phyloP scores from a whole-genome alignment of 1,140 invertebrate genomes.

The Penaeus chinensis region DNA sequence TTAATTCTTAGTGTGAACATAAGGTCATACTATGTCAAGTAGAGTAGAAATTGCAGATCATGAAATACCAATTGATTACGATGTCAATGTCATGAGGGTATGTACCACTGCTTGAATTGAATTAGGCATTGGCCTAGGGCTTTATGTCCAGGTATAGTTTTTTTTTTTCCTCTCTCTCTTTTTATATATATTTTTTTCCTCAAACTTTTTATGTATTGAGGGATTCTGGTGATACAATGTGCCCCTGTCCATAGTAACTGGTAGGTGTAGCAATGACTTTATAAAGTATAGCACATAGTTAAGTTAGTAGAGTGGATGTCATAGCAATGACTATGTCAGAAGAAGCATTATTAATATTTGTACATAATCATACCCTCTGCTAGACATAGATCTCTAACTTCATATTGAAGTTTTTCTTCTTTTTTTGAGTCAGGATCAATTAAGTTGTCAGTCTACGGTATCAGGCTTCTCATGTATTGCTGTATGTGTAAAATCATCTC shows the following conservation, averaged over 20 bases:
- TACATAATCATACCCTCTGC: slow-evolving; percentile 44
- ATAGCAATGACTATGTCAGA: slow-evolving; percentile 29
- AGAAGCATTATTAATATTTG: slow-evolving; percentile 51
- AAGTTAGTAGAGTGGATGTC: not conserved
- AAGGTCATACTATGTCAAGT: too few species aligned
- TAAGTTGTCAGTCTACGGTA: slow-evolving; percentile 34
- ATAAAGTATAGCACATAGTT: slow-evolving; percentile 24
- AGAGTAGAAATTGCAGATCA: too few species aligned
- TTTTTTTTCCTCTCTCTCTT: not conserved
- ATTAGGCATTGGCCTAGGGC: too few species aligned
- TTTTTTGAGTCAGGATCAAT: slow-evolving; percentile 28
- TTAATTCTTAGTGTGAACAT: too few species aligned
- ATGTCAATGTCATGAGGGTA: too few species aligned
- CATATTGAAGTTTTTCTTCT: slow-evolving; percentile 56
- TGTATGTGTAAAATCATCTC: too few species aligned
- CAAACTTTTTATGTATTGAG: not conserved
- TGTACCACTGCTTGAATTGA: too few species aligned
- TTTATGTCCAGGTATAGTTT: not conserved
- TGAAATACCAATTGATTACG: too few species aligned
- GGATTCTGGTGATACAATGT: slow-evolving; percentile 47
- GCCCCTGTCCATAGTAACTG: slow-evolving; percentile 27
- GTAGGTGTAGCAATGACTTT: slow-evolving; percentile 25
- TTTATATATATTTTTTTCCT: not conserved
- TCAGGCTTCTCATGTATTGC: slow-evolving; percentile 33
- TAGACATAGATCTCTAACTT: slow-evolving; percentile 52